Percentiles rank a stretch among this genome's conserved stretches.
phyloP scores from a whole-genome alignment of 2,113 vertebrate genomes.

The Felis chaus region DNA sequence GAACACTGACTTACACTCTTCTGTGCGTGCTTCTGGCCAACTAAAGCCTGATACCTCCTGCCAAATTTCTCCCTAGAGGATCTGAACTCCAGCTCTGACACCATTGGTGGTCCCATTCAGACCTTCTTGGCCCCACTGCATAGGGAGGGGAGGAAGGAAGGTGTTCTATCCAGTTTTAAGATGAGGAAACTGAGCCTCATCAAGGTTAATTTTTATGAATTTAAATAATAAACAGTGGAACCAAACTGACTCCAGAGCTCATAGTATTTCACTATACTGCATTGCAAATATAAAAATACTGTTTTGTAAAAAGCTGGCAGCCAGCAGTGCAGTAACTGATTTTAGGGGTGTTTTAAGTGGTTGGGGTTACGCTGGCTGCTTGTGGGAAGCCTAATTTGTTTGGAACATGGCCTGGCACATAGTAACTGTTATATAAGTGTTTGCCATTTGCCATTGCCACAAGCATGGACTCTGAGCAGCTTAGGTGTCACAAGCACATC shows the following conservation, averaged over 20 bases:
- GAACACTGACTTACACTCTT: neutral
- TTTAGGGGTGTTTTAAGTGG: neutral
- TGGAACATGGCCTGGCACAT: neutral
- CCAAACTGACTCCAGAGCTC: neutral
- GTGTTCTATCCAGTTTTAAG: neutral
- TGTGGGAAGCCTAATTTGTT: neutral
- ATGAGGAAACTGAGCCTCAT: neutral
- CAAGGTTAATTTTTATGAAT: neutral
- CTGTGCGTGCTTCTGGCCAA: neutral
- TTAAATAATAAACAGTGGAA: neutral
- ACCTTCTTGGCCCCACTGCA: neutral
- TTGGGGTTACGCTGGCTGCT: neutral
- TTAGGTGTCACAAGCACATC: neutral
- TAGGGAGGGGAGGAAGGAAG: neutral
- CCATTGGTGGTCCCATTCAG: neutral
- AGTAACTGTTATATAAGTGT: neutral
- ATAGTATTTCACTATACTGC: neutral
- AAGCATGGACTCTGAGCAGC: neutral
- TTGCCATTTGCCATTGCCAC: neutral
- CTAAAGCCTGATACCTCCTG: neutral
- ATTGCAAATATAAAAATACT: neutral
- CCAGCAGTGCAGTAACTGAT: neutral
- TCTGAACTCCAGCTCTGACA: neutral
- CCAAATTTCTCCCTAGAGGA: neutral
- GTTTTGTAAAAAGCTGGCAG: neutral